These are phyloP conservation scores for Nerophis ophidion DNA, from an alignment of 2,113 vertebrate species.

Conservation along the genomic window DNA sequence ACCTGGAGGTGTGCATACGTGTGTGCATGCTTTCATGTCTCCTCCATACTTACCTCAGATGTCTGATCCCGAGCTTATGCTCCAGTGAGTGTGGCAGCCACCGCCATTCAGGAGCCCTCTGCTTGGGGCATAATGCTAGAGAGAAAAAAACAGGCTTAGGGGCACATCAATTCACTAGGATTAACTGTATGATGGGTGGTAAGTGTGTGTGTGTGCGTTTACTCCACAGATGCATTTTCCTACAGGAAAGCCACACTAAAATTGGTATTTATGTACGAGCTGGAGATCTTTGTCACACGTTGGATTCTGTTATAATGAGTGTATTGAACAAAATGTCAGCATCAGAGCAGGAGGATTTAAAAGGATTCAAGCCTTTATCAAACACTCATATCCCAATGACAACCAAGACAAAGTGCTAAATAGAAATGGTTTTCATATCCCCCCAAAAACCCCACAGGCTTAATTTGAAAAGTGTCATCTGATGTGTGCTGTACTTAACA, in stretches of 20 bases:
- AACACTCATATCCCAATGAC: conserved; percentile 48
- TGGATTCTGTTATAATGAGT: conserved; percentile 53
- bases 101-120: conserved; percentile 46
- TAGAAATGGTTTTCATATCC: conserved; percentile 55
- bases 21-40: conserved; percentile 10
- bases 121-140: conserved; percentile 55
- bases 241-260: conserved; percentile 4
- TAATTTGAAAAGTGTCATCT: conserved; percentile 29
- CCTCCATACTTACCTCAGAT: conserved; percentile 41
- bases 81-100: conserved; percentile 49
- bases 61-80: conserved; percentile 56
- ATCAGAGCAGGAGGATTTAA: conserved; percentile 45
- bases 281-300: conserved; percentile 32
- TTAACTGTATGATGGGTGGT: conserved; percentile 35
- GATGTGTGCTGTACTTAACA: conserved; percentile 27
- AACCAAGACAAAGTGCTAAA: conserved; percentile 53
- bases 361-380: conserved; percentile 53
- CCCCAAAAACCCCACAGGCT: conserved; percentile 38
- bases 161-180: conserved; percentile 61
- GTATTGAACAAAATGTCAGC: conserved; percentile 60
- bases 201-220: conserved; percentile 15
- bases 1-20: conserved; percentile 2
- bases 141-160: conserved; percentile 53
- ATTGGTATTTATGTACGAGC: neutral
- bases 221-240: conserved; percentile 27